Conservation (phyloP, 2,113 vertebrate genomes). For the Mustelus asterias region DNA sequence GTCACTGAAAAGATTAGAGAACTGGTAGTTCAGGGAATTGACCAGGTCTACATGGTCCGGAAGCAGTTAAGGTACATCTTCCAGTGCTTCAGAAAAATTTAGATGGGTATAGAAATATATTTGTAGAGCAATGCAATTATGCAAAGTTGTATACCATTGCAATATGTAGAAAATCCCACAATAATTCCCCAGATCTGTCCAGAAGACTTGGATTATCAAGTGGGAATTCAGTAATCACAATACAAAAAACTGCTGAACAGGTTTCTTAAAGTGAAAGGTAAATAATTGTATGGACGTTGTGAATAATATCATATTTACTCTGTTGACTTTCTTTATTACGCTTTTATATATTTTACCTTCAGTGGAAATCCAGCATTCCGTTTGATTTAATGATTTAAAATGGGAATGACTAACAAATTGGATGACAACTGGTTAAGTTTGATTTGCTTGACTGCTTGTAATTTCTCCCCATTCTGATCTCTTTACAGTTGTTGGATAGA, state of each 20-base stretch:
- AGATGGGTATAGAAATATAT: not conserved
- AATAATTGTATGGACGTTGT: not conserved
- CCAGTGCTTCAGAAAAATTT: not conserved
- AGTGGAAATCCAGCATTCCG: not conserved
- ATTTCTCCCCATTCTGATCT: not conserved
- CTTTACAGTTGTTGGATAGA: not conserved
- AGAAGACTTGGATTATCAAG: not conserved
- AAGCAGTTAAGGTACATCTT: slow-evolving; percentile 71
- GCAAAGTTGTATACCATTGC: not conserved
- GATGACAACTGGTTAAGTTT: not conserved
- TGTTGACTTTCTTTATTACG: not conserved
- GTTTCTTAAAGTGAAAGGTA: not conserved
- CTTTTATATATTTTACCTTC: not conserved
- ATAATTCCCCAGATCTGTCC: not conserved
- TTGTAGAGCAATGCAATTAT: not conserved
- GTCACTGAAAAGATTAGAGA: slow-evolving; percentile 73
- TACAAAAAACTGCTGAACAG: not conserved
- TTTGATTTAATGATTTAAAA: not conserved
- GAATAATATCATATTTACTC: not conserved
- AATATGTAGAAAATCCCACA: not conserved
- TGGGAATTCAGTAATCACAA: not conserved
- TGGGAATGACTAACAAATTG: not conserved
- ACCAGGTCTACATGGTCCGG: slow-evolving; percentile 73
- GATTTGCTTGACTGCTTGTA: not conserved
- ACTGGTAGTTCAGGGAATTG: slow-evolving; percentile 67